phyloP scores from a whole-genome alignment of 2,888 invertebrate species.

The Orgyia antiqua region DNA sequence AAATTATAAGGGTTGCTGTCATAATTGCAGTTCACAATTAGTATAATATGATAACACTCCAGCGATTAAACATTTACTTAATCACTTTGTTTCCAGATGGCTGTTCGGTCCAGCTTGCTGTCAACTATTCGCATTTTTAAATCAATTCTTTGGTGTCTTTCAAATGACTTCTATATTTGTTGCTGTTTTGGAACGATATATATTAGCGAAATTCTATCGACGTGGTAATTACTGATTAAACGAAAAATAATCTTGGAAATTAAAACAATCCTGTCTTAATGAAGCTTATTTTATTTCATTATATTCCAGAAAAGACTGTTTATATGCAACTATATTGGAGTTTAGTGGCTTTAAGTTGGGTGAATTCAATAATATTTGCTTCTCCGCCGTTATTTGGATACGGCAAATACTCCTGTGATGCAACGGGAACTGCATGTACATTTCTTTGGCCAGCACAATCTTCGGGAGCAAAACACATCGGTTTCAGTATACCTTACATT shows the following conservation, averaged over 20 bases:
- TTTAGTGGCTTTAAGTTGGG: slow-evolving; percentile 62
- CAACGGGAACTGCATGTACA: slow-evolving; percentile 66
- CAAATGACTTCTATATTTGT: slow-evolving; percentile 70
- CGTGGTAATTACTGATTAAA: slow-evolving; percentile 49
- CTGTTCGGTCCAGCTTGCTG: slow-evolving; percentile 73
- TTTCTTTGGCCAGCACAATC: slow-evolving; percentile 62
- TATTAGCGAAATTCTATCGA: slow-evolving; percentile 62
- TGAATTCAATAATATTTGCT: slow-evolving; percentile 55
- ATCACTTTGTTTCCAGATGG: slow-evolving; percentile 58
- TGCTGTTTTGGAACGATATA: slow-evolving; percentile 71
- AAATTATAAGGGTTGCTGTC: too few relatives aligned
- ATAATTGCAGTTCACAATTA: too few relatives aligned
- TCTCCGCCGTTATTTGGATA: slow-evolving; percentile 70
- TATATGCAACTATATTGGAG: slow-evolving; percentile 63
- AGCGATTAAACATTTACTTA: too few relatives aligned
- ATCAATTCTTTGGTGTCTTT: slow-evolving; percentile 74
- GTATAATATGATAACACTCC: too few relatives aligned
- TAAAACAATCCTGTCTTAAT: background rate
- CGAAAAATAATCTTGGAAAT: background rate
- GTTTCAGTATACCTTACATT: slow-evolving; percentile 62
- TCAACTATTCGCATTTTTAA: slow-evolving; percentile 74
- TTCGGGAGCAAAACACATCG: slow-evolving; percentile 57
- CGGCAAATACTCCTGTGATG: slow-evolving; percentile 70
- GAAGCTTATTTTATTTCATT: background rate
- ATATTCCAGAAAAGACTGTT: slow-evolving; percentile 58